Conservation (phyloP, 2,797 vertebrate genomes). For the Semotilus atromaculatus region DNA sequence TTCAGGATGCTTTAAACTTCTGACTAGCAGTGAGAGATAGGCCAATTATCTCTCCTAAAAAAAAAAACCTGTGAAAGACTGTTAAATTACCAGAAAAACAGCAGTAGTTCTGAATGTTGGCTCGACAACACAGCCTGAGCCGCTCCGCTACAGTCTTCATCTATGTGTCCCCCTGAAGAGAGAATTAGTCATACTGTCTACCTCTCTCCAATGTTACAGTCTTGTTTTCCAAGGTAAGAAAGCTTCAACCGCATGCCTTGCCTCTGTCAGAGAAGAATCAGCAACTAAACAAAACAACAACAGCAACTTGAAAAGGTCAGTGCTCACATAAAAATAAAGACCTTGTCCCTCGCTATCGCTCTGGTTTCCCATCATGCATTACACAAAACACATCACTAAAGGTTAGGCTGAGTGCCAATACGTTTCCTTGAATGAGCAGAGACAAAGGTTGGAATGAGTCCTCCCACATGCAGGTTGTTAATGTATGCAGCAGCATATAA, state of each 20-base stretch:
- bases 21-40: background rate
- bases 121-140: slow-evolving; percentile 7
- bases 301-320: slow-evolving; percentile 58
- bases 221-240: slow-evolving; percentile 43
- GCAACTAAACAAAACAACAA: slow-evolving; percentile 54
- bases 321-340: slow-evolving; percentile 37
- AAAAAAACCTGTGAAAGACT: background rate
- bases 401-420: slow-evolving; percentile 32
- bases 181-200: slow-evolving; percentile 54
- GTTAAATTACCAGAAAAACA: slow-evolving; percentile 18
- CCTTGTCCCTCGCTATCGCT: slow-evolving; percentile 32
- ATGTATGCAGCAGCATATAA: background rate
- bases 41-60: background rate
- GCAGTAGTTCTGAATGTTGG: slow-evolving; percentile 26
- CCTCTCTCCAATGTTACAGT: slow-evolving; percentile 43
- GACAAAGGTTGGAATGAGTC: slow-evolving; percentile 6
- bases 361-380: slow-evolving; percentile 51
- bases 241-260: slow-evolving; percentile 2
- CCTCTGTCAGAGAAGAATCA: slow-evolving; percentile 42
- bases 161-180: slow-evolving; percentile 14
- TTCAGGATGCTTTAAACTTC: background rate
- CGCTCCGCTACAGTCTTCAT: slow-evolving; percentile 22
- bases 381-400: slow-evolving; percentile 46
- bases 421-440: slow-evolving; percentile 19
- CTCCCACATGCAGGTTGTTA: background rate